phyloP scores from a whole-genome alignment of 1,140 invertebrate species.

The Eupristina koningsbergeri region DNA sequence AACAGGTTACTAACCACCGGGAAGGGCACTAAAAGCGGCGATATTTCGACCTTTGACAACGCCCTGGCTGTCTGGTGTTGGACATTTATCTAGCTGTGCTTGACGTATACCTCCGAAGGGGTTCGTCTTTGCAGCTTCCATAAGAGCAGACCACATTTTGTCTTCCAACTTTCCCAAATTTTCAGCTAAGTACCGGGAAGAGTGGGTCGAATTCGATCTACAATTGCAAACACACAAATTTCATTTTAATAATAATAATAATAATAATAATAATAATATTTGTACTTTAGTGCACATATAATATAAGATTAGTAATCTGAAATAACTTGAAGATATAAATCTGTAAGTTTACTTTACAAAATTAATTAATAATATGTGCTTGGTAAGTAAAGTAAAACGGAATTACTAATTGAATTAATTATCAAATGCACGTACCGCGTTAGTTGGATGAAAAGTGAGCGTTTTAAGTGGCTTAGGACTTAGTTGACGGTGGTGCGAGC shows the following conservation, averaged over 20 bases:
- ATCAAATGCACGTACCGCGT: slow-evolving; percentile 33
- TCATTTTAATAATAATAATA: no score
- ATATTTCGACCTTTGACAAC: slow-evolving; percentile 76
- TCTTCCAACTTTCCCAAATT: slow-evolving; percentile 38
- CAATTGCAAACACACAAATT: neutral
- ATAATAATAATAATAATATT: no score
- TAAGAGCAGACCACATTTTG: slow-evolving; percentile 78
- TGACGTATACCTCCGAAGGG: slow-evolving; percentile 81
- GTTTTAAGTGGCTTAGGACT: neutral
- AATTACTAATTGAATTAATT: neutral
- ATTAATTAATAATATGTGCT: no score
- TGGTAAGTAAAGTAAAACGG: neutral
- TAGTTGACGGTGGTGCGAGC: neutral
- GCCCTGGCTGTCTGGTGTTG: slow-evolving; percentile 62
- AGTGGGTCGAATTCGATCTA: slow-evolving; percentile 45
- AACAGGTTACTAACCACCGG: slow-evolving; percentile 69
- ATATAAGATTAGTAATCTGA: no score
- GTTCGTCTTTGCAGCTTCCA: slow-evolving; percentile 83
- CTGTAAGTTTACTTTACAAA: no score
- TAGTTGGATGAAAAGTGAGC: slow-evolving; percentile 39
- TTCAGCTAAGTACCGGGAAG: slow-evolving; percentile 1
- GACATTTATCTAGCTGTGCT: slow-evolving; percentile 76
- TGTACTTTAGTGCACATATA: no score
- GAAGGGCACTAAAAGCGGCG: slow-evolving; percentile 75
- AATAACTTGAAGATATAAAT: no score